Conservation (phyloP, 1,140 invertebrate genomes). For the Hydropsyche tenuis region DNA sequence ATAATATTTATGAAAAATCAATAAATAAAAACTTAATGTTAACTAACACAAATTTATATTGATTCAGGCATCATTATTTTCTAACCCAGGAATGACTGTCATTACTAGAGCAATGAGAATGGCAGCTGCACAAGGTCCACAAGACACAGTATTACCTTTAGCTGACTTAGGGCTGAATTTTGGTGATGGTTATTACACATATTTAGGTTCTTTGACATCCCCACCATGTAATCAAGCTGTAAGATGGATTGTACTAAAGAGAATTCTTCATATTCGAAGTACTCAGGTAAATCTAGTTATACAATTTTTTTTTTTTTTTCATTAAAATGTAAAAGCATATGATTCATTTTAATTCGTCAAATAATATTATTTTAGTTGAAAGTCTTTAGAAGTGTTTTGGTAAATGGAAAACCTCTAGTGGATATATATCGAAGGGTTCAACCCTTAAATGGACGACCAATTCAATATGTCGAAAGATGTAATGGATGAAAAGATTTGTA, state of each 20-base stretch:
- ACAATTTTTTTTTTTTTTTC: background rate
- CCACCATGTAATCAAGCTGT: slow-evolving; percentile 77
- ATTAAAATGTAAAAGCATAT: no score
- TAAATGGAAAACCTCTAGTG: background rate
- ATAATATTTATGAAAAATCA: no score
- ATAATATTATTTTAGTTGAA: slow-evolving; percentile 19
- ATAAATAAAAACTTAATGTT: background rate
- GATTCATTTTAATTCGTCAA: no score
- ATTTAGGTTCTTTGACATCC: slow-evolving; percentile 76
- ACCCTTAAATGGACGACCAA: slow-evolving; percentile 24
- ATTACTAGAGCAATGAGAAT: background rate
- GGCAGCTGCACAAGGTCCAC: background rate
- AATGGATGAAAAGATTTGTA: no score
- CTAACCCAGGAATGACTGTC: slow-evolving; percentile 6
- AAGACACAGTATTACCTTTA: slow-evolving; percentile 18
- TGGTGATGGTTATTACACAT: slow-evolving; percentile 65
- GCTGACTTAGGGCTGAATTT: slow-evolving; percentile 52
- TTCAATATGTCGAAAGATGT: background rate
- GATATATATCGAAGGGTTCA: slow-evolving; percentile 29
- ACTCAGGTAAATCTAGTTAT: slow-evolving; percentile 20
- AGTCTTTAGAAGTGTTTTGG: slow-evolving; percentile 12
- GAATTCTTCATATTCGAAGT: slow-evolving; percentile 4
- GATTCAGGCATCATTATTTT: slow-evolving; percentile 22
- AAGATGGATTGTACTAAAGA: slow-evolving; percentile 67
- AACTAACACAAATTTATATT: background rate